Percentiles rank a stretch among this genome's conserved stretches.
phyloP scores from a whole-genome alignment of 2,888 invertebrate species.

The Archips crataeganus region DNA sequence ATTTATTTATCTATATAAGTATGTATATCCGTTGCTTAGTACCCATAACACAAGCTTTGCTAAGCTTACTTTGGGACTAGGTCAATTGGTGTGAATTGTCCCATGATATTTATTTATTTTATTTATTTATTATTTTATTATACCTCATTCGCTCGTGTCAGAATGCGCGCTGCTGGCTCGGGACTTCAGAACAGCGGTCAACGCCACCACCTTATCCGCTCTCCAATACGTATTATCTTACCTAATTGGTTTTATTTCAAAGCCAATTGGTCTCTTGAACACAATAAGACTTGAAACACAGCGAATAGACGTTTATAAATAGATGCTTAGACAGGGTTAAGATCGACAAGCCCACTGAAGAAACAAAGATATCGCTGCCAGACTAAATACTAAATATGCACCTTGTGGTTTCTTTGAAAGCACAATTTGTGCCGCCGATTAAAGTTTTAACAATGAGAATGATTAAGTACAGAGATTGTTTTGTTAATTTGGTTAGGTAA shows the following conservation, averaged over 20 bases:
- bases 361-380: not conserved
- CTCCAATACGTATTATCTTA: not conserved
- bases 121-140: too few species aligned
- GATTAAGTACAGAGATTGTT: conserved; percentile 10
- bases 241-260: conserved; percentile 7
- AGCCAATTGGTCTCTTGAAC: not conserved
- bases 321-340: not conserved
- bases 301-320: not conserved
- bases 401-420: not conserved
- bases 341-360: not conserved
- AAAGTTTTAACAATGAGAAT: conserved; percentile 12
- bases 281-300: not conserved
- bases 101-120: too few species aligned
- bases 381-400: not conserved
- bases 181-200: not conserved
- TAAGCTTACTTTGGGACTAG: too few species aligned
- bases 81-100: too few species aligned
- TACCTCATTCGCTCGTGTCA: too few species aligned
- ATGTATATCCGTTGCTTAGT: too few species aligned
- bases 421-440: not conserved
- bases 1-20: too few species aligned
- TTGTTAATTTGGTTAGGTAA: conserved; percentile 15
- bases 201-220: not conserved
- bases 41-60: too few species aligned
- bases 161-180: not conserved